Evolutionary conservation across 2,888 invertebrate genomes (phyloP), one percentile per base, ranked within the genome.

Genomic region (Aspidiotus destructor): DNA sequence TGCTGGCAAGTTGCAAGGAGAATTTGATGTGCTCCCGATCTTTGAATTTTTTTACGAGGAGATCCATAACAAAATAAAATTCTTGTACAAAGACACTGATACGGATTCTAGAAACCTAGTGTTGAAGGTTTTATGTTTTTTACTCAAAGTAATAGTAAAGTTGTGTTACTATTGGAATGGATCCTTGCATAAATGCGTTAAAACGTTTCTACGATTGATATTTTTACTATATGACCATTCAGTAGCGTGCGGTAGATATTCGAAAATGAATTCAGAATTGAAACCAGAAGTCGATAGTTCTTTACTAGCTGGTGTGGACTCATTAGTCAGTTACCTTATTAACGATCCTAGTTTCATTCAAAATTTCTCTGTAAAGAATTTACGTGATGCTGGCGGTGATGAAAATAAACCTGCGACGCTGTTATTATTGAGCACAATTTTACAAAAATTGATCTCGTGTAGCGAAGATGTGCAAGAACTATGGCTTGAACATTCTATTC

Each of bases 221-320:
- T 60, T 60, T 8, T 48, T 67, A 17, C 28, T 67, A 8, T 41
- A 67, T 16, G 44, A 60, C n/a, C 44, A 60, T 52, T 67, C 67
- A n/a, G 8, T 42, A n/a, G n/a, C 15, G n/a, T 44, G 42, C 13
- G 11, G 44, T 11, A 48, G 58, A 48, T 67, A 48, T 15, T 57
- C n/a, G 10, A n/a, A 9, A 40, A 17, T 57, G 7, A 44, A 48
- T 42, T 13, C 17, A 15, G 60, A 40, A n/a, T 3, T 67, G 0
- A 15, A 15, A 13, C 28, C 17, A 17, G 58, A 58, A 60, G 52
- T 67, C 2, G 60, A 67, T 40, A 60, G 44, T 3, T 6, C 28
- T 28, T 60, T 67, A 41, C n/a, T 67, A n/a, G 44, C 60, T 8
- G 67, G 58, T n/a, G 28, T 67, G 7, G 67, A 67, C 60, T 60